Conservation (phyloP, 2,888 invertebrate species). For the Campoplex capitator region DNA sequence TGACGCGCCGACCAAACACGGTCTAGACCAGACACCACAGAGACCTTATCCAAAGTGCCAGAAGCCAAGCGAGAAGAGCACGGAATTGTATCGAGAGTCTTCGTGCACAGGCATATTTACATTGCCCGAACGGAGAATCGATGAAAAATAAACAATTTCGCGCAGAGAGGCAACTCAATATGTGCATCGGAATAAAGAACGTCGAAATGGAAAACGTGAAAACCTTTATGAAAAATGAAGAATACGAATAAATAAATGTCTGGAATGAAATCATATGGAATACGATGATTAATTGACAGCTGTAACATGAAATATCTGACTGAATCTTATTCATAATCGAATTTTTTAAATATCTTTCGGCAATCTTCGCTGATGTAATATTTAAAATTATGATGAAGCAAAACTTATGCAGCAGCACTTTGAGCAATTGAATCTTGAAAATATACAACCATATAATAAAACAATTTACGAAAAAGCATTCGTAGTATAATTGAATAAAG, state of each 20-base stretch:
- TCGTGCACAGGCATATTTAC: background rate
- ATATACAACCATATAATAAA: background rate
- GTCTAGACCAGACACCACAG: slow-evolving; percentile 76
- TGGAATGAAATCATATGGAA: background rate
- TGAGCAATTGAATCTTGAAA: background rate
- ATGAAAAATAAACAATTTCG: background rate
- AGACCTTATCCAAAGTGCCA: slow-evolving; percentile 76
- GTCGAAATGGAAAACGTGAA: background rate
- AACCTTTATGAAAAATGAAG: background rate
- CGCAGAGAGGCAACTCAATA: background rate
- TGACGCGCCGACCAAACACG: slow-evolving; percentile 72
- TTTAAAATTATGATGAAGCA: background rate
- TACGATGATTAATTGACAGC: background rate
- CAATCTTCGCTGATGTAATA: background rate
- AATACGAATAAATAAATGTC: background rate
- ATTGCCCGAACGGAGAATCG: background rate
- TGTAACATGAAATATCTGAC: background rate
- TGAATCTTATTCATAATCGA: background rate
- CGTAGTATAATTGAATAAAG: slow-evolving; percentile 6
- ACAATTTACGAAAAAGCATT: background rate
- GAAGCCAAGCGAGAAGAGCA: slow-evolving; percentile 61
- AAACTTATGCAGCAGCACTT: too few relatives aligned
- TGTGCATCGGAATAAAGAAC: background rate
- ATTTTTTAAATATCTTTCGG: background rate
- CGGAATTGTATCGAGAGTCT: slow-evolving; percentile 36